These are phyloP conservation scores for Zoroaster sp. DNA, from an alignment of 53 echinoderm and acorn worm species.

Conservation along the genomic window DNA sequence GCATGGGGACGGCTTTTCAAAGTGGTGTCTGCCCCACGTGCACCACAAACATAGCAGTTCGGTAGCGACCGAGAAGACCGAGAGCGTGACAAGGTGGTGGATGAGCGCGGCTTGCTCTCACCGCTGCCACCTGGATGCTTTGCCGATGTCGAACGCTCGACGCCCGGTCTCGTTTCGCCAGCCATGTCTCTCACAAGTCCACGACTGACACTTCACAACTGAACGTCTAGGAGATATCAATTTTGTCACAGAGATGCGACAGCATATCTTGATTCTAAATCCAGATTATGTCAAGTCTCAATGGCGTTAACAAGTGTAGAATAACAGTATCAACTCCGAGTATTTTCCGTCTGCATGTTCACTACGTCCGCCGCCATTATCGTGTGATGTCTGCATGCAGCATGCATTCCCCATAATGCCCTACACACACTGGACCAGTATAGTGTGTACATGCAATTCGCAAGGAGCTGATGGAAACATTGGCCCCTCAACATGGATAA, in stretches of 20 bases:
- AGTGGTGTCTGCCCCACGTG: conserved; percentile 81
- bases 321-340: neutral
- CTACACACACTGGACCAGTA: neutral
- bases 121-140: conserved; percentile 12
- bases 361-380: conserved; percentile 33
- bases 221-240: neutral
- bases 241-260: neutral
- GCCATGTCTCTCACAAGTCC: conserved; percentile 22
- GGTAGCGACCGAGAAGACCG: conserved; percentile 26
- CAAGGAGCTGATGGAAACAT: conserved; percentile 29
- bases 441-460: neutral
- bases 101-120: conserved; percentile 32
- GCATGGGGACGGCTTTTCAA: conserved; percentile 85
- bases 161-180: conserved; percentile 32
- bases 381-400: neutral
- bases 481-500: conserved; percentile 47
- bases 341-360: conserved; percentile 20
- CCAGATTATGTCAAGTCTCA: neutral
- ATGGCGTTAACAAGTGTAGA: neutral
- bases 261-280: neutral
- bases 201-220: neutral
- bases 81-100: conserved; percentile 3
- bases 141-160: conserved; percentile 18
- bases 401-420: conserved; percentile 18
- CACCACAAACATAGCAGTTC: conserved; percentile 95